phyloP scores from a whole-genome alignment of 2,797 vertebrate species.

The Alosa sapidissima region DNA sequence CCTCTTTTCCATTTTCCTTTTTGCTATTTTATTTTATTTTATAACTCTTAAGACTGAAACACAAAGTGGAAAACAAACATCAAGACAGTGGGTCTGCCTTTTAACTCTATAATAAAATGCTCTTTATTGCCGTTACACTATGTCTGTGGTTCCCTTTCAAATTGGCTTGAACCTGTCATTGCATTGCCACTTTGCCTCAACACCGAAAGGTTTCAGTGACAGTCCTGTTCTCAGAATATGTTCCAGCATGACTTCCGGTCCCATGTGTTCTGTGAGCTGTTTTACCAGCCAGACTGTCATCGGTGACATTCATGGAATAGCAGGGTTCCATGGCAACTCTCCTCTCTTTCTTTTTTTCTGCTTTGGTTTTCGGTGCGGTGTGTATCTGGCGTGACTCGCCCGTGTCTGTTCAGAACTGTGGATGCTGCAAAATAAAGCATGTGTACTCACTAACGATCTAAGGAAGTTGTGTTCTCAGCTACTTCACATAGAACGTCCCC shows the following conservation, averaged over 20 bases:
- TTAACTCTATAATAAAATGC: neutral
- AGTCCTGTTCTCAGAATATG: neutral
- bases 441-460: neutral
- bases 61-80: neutral
- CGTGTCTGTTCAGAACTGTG: slow-evolving; percentile 5
- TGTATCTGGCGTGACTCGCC: neutral
- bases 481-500: neutral
- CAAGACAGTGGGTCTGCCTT: neutral
- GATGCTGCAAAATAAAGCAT: neutral
- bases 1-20: neutral
- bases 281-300: neutral
- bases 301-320: neutral
- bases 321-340: slow-evolving; percentile 19
- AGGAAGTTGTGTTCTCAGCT: neutral
- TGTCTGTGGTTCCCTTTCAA: neutral
- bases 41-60: neutral
- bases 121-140: neutral
- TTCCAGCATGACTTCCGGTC: neutral
- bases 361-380: neutral
- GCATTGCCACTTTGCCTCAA: neutral
- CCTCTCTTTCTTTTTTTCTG: neutral
- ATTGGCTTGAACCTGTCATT: neutral
- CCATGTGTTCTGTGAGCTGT: neutral
- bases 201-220: neutral
- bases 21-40: neutral